Percentiles rank a stretch among this genome's conserved stretches.
These are phyloP conservation scores for Heliothis virescens DNA, from an alignment of 1,140 invertebrate genomes.

Conservation along the genomic window DNA sequence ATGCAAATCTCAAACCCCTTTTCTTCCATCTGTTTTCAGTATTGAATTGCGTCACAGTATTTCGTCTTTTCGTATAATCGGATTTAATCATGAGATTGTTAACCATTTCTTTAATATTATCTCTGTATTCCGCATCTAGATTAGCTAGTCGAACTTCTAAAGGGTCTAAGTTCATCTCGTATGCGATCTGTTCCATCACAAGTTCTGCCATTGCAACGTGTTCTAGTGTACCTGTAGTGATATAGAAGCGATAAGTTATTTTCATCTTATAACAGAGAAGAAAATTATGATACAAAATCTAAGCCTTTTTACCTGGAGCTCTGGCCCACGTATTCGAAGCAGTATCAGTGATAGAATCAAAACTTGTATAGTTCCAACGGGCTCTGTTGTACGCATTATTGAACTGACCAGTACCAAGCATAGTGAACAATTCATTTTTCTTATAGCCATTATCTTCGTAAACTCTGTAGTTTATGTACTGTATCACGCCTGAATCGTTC, in stretches of 20 bases:
- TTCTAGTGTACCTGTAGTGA: slow-evolving; percentile 88
- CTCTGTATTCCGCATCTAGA: slow-evolving; percentile 79
- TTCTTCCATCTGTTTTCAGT: slow-evolving; percentile 52
- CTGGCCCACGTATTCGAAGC: slow-evolving; percentile 87
- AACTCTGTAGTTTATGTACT: slow-evolving; percentile 87
- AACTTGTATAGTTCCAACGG: slow-evolving; percentile 65
- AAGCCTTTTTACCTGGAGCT: slow-evolving; percentile 3
- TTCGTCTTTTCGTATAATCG: slow-evolving; percentile 43
- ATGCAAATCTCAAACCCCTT: slow-evolving; percentile 48
- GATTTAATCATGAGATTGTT: slow-evolving; percentile 14
- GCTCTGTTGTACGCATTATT: slow-evolving; percentile 65
- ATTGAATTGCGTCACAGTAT: slow-evolving; percentile 41
- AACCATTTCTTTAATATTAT: slow-evolving; percentile 60
- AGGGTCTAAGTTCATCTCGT: slow-evolving; percentile 89
- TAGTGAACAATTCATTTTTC: slow-evolving; percentile 85
- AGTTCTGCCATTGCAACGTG: slow-evolving; percentile 90
- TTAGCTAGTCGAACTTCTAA: slow-evolving; percentile 89
- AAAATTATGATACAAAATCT: not conserved
- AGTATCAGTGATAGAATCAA: slow-evolving; percentile 73
- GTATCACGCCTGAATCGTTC: slow-evolving; percentile 88
- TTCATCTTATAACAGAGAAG: not conserved
- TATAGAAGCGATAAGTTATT: not conserved
- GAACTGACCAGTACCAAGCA: slow-evolving; percentile 52
- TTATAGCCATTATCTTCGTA: slow-evolving; percentile 88
- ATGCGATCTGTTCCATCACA: slow-evolving; percentile 94